phyloP scores from a whole-genome alignment of 53 echinoderm and acorn worm genomes.

The Crossaster papposus region DNA sequence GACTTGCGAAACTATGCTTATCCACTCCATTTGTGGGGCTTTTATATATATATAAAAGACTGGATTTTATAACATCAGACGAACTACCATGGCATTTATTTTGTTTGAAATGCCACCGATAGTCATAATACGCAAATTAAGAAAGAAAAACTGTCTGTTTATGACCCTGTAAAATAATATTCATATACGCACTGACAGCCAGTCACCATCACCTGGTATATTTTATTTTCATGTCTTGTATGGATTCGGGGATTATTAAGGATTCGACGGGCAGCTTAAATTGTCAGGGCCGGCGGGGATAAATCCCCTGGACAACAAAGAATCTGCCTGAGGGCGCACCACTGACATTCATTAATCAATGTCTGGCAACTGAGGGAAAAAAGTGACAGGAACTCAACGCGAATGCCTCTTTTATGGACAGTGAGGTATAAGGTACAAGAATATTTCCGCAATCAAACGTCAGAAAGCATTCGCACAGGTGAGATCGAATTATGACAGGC shows the following conservation, averaged over 20 bases:
- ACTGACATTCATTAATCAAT: conserved; percentile 56
- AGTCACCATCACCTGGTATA: conserved; percentile 21
- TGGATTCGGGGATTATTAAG: conserved; percentile 47
- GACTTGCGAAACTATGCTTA: no score
- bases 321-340: conserved; percentile 3
- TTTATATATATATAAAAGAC: no score
- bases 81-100: neutral
- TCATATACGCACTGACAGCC: conserved; percentile 6
- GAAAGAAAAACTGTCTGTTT: neutral
- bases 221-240: conserved; percentile 32
- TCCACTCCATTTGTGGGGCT: no score
- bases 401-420: conserved; percentile 28
- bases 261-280: conserved; percentile 48
- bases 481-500: conserved; percentile 65
- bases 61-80: neutral
- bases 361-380: conserved; percentile 7
- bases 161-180: conserved; percentile 29
- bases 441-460: conserved; percentile 66
- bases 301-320: neutral
- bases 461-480: conserved; percentile 61
- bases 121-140: neutral
- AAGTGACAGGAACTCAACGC: conserved; percentile 34
- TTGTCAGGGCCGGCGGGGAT: conserved; percentile 46
- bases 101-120: neutral
- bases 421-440: conserved; percentile 22